Base-by-base conservation (phyloP, 2,888 invertebrate genomes). In the Troglohyphantes excavatus region DNA sequence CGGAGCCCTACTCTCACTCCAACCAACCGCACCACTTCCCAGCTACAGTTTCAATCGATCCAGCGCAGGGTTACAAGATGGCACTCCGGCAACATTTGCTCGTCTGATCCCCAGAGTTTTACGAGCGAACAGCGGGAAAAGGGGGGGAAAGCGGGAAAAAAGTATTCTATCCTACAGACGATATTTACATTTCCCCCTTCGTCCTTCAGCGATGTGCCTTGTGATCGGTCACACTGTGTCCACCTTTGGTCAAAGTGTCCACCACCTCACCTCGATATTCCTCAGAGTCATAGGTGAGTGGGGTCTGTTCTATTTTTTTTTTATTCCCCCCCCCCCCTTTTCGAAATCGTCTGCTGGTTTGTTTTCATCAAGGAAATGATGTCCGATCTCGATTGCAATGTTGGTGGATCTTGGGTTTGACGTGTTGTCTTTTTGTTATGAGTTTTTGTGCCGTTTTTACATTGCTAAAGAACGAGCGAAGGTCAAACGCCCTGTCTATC, bases 31-130 rank as follows among this genome's bases (percentile, higher is more conserved):
- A 53, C 53, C 75, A n/a, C 73, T 17, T 23, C 39, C 23, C 78
- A 33, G 59, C 29, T 70, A 61, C 73, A 73, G 46, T 59, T 26
- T 70, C 73, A 63, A 72, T 73, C 72, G 72, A 72, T 72, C 5
- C n/a, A 9, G 85, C 85, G 85, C 59, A 78, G 68, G 85, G 70
- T 68, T 78, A 86, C 85, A 86, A 86, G 76, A 86, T 86, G 85
- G 85, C 85, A 78, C 53, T n/a, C 68, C 61, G 39, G 61, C 82
- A 68, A 82, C 72, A 72, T 70, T 59, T 33, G 61, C 29, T 33
- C 33, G 33, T 11, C 19, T 29, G 68, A 68, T 82, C 82, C 82
- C 82, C 23, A 72, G 82, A 82, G 82, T 70, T 70, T 53, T 61
- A 59, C 53, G 68, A 75, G 59, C 26, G 63, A 72, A 72, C 63